These are phyloP conservation scores for Podabrus alpinus DNA, from an alignment of 2,888 invertebrate genomes.

Conservation along the genomic window DNA sequence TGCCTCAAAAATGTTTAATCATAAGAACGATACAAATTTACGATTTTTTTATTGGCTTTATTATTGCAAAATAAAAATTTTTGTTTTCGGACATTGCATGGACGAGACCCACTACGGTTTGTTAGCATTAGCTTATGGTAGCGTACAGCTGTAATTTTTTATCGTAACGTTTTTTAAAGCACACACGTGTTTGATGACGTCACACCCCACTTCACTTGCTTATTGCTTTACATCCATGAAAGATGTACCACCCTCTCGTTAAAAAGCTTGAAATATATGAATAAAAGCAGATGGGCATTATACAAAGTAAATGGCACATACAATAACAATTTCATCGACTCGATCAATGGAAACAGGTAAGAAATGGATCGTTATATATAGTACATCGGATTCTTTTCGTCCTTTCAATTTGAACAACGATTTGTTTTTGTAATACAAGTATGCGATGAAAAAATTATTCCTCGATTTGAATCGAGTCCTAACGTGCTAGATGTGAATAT, in stretches of 20 bases:
- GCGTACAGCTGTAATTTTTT: conserved; percentile 11
- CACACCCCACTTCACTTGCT: conserved; percentile 24
- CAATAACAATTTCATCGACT: background rate
- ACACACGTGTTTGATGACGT: conserved; percentile 25
- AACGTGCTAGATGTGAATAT: no score
- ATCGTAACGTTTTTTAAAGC: conserved; percentile 6
- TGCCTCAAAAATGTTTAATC: no score
- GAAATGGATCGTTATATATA: background rate
- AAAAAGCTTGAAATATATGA: conserved; percentile 2
- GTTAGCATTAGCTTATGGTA: background rate
- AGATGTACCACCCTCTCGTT: conserved; percentile 19
- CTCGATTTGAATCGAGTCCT: no score
- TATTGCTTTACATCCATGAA: conserved; percentile 13
- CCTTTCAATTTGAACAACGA: background rate
- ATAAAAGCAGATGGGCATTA: conserved; percentile 18
- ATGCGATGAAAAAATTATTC: no score
- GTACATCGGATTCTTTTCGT: background rate
- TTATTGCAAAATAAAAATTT: background rate
- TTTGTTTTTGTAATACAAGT: no score
- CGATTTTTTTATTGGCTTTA: no score
- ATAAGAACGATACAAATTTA: background rate
- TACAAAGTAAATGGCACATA: conserved; percentile 4
- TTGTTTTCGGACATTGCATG: background rate
- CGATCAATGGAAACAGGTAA: background rate
- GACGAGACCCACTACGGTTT: background rate